Evolutionary conservation across 2,113 vertebrate genomes (phyloP).

Genomic region (Formicarius rufipectus): DNA sequence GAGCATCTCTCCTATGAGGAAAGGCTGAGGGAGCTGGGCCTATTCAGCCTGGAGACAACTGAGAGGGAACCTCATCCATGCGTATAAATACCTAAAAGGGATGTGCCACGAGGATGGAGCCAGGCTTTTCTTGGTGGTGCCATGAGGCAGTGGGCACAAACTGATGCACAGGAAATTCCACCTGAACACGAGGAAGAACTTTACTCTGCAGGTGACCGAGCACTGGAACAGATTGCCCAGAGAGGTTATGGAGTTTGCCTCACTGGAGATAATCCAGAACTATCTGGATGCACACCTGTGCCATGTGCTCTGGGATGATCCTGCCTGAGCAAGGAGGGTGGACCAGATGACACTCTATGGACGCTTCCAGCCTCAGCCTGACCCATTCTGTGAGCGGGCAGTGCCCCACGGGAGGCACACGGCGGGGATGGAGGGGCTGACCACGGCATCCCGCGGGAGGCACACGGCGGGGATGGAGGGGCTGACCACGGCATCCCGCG

Average conservation of each 20-base stretch:
- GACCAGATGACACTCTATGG: too few relatives aligned
- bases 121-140: too few relatives aligned
- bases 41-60: too few relatives aligned
- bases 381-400: too few relatives aligned
- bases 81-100: neutral
- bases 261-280: rapidly evolving
- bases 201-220: neutral
- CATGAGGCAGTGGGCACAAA: neutral
- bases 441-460: too few relatives aligned
- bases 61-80: neutral
- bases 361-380: neutral
- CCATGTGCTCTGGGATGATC: neutral
- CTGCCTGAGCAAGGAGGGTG: neutral
- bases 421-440: too few relatives aligned
- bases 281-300: too few relatives aligned
- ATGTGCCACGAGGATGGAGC: too few relatives aligned
- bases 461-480: too few relatives aligned
- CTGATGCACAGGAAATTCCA: neutral
- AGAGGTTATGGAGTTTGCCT: neutral
- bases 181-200: neutral
- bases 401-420: too few relatives aligned
- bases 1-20: neutral
- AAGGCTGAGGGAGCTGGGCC: neutral
- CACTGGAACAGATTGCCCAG: neutral
- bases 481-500: too few relatives aligned